Percentiles rank a stretch among this genome's conserved stretches.
These are phyloP conservation scores for Melitaea cinxia DNA, from an alignment of 1,140 invertebrate species.

Conservation along the genomic window DNA sequence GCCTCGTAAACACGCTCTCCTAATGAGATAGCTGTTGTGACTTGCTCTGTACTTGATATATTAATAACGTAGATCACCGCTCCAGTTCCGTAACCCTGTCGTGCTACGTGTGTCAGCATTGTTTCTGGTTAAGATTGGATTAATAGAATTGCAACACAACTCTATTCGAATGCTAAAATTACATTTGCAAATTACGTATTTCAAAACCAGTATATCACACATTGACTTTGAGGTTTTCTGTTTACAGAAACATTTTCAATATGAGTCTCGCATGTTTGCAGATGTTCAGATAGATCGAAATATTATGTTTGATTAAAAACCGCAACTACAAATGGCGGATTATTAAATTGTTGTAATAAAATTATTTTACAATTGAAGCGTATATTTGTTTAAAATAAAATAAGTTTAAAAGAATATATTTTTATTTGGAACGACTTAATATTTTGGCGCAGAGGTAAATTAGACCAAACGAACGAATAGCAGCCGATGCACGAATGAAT, in stretches of 20 bases:
- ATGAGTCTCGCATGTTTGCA: not conserved
- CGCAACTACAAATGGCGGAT: not conserved
- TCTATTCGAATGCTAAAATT: not conserved
- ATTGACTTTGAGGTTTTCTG: not conserved
- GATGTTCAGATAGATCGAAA: not conserved
- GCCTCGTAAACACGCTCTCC: constrained; percentile 32
- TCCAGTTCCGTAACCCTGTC: not conserved
- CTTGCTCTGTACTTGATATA: constrained; percentile 15
- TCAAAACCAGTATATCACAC: not conserved
- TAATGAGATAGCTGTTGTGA: constrained; percentile 31
- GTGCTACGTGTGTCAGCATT: not conserved
- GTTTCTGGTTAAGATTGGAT: not conserved
- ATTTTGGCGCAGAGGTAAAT: constrained; percentile 12
- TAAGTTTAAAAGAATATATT: not conserved
- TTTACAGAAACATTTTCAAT: not conserved
- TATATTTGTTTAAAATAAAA: not conserved
- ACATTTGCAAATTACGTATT: not conserved
- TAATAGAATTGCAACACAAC: not conserved
- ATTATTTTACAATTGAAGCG: not conserved
- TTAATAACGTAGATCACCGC: constrained; percentile 1
- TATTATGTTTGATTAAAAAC: not conserved
- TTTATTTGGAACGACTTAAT: not conserved
- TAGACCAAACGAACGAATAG: constrained; percentile 5
- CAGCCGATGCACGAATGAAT: constrained; percentile 10
- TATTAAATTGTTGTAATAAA: not conserved